phyloP scores from a whole-genome alignment of 2,888 invertebrate genomes.

The Leptopterna dolabrata region DNA sequence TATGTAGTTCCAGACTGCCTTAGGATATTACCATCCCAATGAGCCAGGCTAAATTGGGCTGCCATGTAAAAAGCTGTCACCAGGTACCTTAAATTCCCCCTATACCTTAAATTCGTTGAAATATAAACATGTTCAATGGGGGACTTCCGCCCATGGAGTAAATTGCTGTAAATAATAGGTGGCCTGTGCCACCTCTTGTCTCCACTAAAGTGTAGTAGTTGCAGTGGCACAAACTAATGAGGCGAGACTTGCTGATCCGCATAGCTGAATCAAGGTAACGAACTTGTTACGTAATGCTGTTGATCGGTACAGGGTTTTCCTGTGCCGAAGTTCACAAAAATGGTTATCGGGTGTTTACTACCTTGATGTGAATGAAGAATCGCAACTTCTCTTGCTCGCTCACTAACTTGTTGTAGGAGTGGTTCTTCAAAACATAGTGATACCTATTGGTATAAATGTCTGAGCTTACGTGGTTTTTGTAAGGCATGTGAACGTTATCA shows the following conservation, averaged over 20 bases:
- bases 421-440: not conserved
- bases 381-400: not conserved
- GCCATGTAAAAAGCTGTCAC: not conserved
- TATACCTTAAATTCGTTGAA: not conserved
- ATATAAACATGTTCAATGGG: not conserved
- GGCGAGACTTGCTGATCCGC: not conserved
- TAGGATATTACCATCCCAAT: not conserved
- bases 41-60: not conserved
- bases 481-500: not conserved
- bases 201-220: not conserved
- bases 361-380: not conserved
- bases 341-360: too few species aligned
- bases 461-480: not conserved
- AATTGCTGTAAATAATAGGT: not conserved
- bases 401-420: not conserved
- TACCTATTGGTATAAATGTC: not conserved
- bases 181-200: not conserved
- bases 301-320: not conserved
- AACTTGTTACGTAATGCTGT: not conserved
- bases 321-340: not conserved
- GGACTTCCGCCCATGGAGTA: not conserved
- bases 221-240: not conserved
- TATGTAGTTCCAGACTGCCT: not conserved
- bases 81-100: not conserved
- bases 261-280: not conserved